phyloP scores from a whole-genome alignment of 2,888 invertebrate species.

The Cosmia trapezina region DNA sequence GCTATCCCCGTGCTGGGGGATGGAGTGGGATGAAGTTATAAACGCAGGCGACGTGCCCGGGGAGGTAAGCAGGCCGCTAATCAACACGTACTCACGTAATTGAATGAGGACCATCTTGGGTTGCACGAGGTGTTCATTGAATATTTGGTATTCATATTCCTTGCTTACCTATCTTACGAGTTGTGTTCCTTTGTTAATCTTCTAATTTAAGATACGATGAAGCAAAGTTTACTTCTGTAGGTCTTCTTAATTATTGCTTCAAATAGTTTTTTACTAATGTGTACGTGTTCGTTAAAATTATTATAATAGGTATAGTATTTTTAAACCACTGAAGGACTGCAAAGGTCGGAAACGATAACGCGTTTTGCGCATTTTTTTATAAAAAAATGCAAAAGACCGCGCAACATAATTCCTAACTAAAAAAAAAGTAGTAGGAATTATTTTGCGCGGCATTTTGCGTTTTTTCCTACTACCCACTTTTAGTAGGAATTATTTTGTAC shows the following conservation, averaged over 20 bases:
- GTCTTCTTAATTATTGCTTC: neutral
- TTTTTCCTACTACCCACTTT: too few species aligned
- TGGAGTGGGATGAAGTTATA: constrained; percentile 58
- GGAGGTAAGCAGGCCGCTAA: constrained; percentile 52
- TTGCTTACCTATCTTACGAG: neutral
- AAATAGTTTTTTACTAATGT: neutral
- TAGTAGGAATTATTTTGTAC: neutral
- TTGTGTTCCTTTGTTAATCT: constrained; percentile 4
- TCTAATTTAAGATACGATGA: constrained; percentile 4
- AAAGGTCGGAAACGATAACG: neutral
- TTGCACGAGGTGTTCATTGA: constrained; percentile 32
- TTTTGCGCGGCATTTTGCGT: too few species aligned
- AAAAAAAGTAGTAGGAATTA: neutral
- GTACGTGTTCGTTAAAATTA: neutral
- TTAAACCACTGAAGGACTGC: neutral
- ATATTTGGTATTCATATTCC: constrained; percentile 43
- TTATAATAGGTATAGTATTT: neutral
- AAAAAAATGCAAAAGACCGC: neutral
- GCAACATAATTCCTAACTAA: neutral
- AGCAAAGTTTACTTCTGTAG: too few species aligned
- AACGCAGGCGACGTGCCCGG: constrained; percentile 53
- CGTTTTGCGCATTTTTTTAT: neutral
- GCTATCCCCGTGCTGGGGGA: constrained; percentile 13
- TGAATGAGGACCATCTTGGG: constrained; percentile 55
- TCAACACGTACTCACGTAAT: constrained; percentile 63